A percentile compares a stretch with the other conserved stretches of the same genome.
Conservation (phyloP, 2,797 vertebrate genomes). For the Atherinosoma microstoma region DNA sequence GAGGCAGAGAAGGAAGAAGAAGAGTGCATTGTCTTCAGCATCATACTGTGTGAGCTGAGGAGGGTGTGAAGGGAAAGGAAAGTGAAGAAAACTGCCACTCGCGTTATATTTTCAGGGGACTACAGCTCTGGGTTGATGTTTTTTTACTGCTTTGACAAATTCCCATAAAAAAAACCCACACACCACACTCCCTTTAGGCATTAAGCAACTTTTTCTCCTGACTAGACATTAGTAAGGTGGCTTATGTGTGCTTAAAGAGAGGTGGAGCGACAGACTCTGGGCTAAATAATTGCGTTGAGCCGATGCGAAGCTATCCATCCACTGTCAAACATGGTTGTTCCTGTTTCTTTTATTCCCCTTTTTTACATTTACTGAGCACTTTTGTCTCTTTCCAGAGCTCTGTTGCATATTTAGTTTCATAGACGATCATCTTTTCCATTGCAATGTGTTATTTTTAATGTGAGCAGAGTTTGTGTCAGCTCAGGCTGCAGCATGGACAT, state of each 20-base stretch:
- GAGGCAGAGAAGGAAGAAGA: slow-evolving; percentile 58
- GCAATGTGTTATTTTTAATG: slow-evolving; percentile 56
- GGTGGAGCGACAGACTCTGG: slow-evolving; percentile 24
- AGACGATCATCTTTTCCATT: slow-evolving; percentile 62
- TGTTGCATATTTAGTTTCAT: slow-evolving; percentile 49
- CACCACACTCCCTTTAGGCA: slow-evolving; percentile 8
- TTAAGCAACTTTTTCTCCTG: slow-evolving; percentile 18
- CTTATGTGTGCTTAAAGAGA: slow-evolving; percentile 33
- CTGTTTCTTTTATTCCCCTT: slow-evolving; percentile 15
- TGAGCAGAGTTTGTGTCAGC: slow-evolving; percentile 28
- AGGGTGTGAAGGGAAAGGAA: slow-evolving; percentile 44
- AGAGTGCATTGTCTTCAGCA: slow-evolving; percentile 66
- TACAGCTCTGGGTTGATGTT: slow-evolving; percentile 41
- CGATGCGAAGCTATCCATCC: slow-evolving; percentile 54
- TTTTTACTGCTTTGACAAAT: slow-evolving; percentile 30
- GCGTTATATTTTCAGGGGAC: slow-evolving; percentile 63
- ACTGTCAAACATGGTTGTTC: slow-evolving; percentile 29
- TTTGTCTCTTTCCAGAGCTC: slow-evolving; percentile 48
- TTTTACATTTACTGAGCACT: slow-evolving; percentile 35
- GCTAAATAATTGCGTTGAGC: slow-evolving; percentile 35
- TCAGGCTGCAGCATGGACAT: slow-evolving; percentile 37
- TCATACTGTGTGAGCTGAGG: slow-evolving; percentile 12
- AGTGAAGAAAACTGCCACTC: slow-evolving; percentile 45
- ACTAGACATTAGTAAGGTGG: slow-evolving; percentile 30
- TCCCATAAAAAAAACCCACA: slow-evolving; percentile 25